Percentiles rank a stretch among this genome's conserved stretches.
Evolutionary conservation across 2,797 vertebrate genomes (phyloP).

Genomic region (Trachurus trachurus): DNA sequence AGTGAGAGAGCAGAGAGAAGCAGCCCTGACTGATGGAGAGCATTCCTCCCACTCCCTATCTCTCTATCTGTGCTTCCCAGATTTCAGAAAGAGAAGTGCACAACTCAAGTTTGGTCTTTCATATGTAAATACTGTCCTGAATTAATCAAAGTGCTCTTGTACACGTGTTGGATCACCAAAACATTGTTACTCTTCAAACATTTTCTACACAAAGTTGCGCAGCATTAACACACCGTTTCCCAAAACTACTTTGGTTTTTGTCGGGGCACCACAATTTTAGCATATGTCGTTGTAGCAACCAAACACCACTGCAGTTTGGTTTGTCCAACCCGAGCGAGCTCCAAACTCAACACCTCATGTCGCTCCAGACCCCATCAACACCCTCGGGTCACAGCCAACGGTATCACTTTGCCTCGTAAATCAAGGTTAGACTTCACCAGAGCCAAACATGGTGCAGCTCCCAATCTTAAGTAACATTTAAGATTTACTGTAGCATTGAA

Average conservation of each 20-base stretch:
- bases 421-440: slow-evolving; percentile 3
- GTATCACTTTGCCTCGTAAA: slow-evolving; percentile 25
- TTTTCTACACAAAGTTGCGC: not conserved
- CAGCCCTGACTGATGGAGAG: slow-evolving; percentile 58
- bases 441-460: slow-evolving; percentile 17
- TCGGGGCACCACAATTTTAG: not conserved
- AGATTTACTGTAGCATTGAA: slow-evolving; percentile 8
- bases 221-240: not conserved
- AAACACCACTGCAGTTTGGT: not conserved
- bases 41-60: slow-evolving; percentile 64
- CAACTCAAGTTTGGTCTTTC: slow-evolving; percentile 18
- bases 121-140: slow-evolving; percentile 19
- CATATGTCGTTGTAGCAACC: not conserved
- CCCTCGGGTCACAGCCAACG: not conserved
- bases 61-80: slow-evolving; percentile 57
- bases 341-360: slow-evolving; percentile 5
- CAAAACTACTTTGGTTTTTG: not conserved
- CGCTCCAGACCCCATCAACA: not conserved
- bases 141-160: slow-evolving; percentile 16
- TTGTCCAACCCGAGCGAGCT: not conserved
- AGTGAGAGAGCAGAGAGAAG: slow-evolving; percentile 72
- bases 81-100: slow-evolving; percentile 65
- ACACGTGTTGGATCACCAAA: not conserved
- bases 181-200: slow-evolving; percentile 8
- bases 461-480: not conserved